Base-by-base conservation (phyloP, 2,113 vertebrate genomes). In the Tachysurus vachellii region DNA sequence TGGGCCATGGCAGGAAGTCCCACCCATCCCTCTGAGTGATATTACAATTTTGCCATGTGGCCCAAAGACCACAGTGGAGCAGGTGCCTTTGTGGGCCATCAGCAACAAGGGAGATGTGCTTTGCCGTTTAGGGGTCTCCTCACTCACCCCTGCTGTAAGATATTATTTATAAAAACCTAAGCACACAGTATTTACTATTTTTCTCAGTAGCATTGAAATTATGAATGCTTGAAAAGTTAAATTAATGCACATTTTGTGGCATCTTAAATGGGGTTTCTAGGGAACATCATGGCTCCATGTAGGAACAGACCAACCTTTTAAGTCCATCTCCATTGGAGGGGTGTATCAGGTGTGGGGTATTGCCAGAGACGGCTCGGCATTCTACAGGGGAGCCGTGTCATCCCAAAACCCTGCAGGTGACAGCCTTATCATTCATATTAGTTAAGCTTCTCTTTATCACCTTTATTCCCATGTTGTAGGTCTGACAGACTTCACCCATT, bases 81-180 rank as follows among this genome's bases (percentile, higher is more conserved):
- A 92, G 79, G 91, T 97, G 16, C 95, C 97, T 0, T 92, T 99
- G 71, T 99, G 98, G 98, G 98, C 96, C 23, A 94, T 99, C 92
- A 98, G 98, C 88, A 97, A 96, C 95, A 99, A 98, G 90, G 98
- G 98, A n/a, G 98, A 99, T 0, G 97, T 99, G 82, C 95, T 99
- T 73, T 99, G 98, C 89, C 94, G 98, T 56, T 95, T 98, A 79
- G 97, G 96, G 50, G 96, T 98, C 88, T 96, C 97, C 0, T 87
- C 94, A 28, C 93, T 97, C 86, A 97, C 94, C 0, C 97, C 98
- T 1, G 95, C 96, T 73, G 98, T 99, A 95, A 96, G 97, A 54
- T 4, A 44, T 53, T n/a, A 47, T n/a, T 80, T 75, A 64, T 50
- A 73, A 13, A 66, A 50, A 28, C 73, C 42, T 36, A 59, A 80